These are phyloP conservation scores for Phytoseiulus persimilis DNA, from an alignment of 2,888 invertebrate genomes.

Conservation along the genomic window DNA sequence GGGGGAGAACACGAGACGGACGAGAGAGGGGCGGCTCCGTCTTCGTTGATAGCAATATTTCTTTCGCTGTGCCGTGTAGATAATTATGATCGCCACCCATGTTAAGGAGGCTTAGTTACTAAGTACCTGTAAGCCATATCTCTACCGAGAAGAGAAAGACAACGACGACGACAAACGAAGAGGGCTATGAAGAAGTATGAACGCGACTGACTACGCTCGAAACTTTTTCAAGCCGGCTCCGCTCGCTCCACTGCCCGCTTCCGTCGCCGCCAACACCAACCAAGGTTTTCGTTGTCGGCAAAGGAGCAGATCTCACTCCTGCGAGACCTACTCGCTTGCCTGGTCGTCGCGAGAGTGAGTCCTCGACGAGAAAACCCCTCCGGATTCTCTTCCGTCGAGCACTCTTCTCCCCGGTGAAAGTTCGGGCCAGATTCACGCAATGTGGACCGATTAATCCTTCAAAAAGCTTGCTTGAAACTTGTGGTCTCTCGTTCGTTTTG, in stretches of 20 bases:
- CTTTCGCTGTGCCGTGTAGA: slow-evolving; percentile 26
- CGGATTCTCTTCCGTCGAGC: not conserved
- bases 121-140: slow-evolving; percentile 38
- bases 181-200: not conserved
- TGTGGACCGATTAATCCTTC: slow-evolving; percentile 5
- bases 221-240: slow-evolving; percentile 36
- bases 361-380: not conserved
- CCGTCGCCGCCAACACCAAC: not conserved
- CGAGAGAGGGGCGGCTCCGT: not conserved
- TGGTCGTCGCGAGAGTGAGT: not conserved
- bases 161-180: not conserved
- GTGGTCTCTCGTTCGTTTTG: not conserved
- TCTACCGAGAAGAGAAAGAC: slow-evolving; percentile 31
- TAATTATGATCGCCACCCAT: slow-evolving; percentile 38
- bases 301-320: not conserved
- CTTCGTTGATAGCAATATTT: slow-evolving; percentile 38
- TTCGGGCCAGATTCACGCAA: not conserved
- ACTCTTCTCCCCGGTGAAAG: slow-evolving; percentile 5
- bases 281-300: not conserved
- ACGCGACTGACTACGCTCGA: slow-evolving; percentile 13
- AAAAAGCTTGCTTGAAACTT: not conserved
- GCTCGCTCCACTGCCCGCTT: slow-evolving; percentile 25
- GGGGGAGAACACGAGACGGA: not conserved
- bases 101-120: slow-evolving; percentile 38
- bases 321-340: not conserved